phyloP scores from a whole-genome alignment of 1,140 invertebrate genomes.

The Drosophila asahinai region DNA sequence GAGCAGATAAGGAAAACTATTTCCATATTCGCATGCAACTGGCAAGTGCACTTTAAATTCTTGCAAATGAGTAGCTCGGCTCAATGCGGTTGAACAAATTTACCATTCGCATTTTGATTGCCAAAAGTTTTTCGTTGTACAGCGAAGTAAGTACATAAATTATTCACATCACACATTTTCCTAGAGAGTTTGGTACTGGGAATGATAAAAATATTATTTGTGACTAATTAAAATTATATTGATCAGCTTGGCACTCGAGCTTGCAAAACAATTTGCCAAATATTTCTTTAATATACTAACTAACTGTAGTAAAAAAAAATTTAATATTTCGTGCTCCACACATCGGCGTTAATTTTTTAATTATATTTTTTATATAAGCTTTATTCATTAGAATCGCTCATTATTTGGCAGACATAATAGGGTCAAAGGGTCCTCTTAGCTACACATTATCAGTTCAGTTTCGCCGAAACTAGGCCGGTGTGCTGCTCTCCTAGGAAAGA shows the following conservation, averaged over 20 bases:
- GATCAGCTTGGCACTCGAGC: neutral
- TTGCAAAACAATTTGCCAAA: too few relatives aligned
- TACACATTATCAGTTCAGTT: too few relatives aligned
- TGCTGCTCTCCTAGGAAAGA: too few relatives aligned
- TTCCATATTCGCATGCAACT: constrained; percentile 67
- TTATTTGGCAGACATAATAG: too few relatives aligned
- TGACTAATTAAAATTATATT: neutral
- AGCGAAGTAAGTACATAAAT: neutral
- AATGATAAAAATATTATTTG: neutral
- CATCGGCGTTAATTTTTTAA: too few relatives aligned
- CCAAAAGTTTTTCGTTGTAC: constrained; percentile 21
- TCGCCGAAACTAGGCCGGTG: too few relatives aligned
- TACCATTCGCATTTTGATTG: constrained; percentile 26
- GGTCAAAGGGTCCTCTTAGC: too few relatives aligned
- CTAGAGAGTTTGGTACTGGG: neutral
- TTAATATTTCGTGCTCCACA: too few relatives aligned
- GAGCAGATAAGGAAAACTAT: constrained; percentile 71
- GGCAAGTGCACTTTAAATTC: constrained; percentile 84
- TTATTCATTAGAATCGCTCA: too few relatives aligned
- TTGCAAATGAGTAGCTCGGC: constrained; percentile 77
- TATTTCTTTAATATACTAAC: neutral
- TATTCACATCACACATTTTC: neutral
- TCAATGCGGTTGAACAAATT: constrained; percentile 40
- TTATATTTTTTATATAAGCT: too few relatives aligned
- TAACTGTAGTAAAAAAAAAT: too few relatives aligned